Conservation (phyloP, 1,140 invertebrate species). For the Hylaeus volcanicus region DNA sequence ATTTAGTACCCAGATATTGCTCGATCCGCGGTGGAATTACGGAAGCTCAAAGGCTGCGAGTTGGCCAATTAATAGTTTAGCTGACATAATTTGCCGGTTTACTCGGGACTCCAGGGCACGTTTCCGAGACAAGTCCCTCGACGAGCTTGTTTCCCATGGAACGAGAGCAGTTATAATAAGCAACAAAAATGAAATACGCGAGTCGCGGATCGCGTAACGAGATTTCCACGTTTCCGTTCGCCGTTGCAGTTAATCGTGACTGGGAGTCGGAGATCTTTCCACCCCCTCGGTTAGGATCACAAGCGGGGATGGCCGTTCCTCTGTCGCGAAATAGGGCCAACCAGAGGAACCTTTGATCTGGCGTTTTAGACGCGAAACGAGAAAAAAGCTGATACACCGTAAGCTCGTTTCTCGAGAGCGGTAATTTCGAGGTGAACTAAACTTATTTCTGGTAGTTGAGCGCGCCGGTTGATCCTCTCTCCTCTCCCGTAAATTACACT, state of each 20-base stretch:
- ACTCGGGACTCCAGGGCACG: background rate
- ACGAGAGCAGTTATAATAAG: slow-evolving; percentile 10
- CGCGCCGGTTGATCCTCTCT: background rate
- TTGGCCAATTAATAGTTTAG: slow-evolving; percentile 44
- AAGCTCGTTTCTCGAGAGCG: slow-evolving; percentile 24
- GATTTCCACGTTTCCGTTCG: background rate
- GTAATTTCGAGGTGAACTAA: slow-evolving; percentile 45
- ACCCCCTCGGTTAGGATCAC: background rate
- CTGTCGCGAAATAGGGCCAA: background rate
- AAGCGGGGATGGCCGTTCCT: background rate
- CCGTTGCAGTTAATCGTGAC: slow-evolving; percentile 4
- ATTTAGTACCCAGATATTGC: background rate
- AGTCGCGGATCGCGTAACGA: slow-evolving; percentile 6
- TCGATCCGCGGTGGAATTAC: background rate
- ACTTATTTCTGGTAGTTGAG: slow-evolving; percentile 32
- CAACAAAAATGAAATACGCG: slow-evolving; percentile 18
- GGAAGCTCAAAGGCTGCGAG: slow-evolving; percentile 21
- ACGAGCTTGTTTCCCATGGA: background rate
- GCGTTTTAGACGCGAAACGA: background rate
- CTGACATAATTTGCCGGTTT: slow-evolving; percentile 24
- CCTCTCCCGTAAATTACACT: slow-evolving; percentile 16
- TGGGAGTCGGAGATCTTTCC: background rate
- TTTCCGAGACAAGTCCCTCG: background rate
- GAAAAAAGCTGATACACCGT: background rate
- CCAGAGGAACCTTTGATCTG: slow-evolving; percentile 31